Conservation (phyloP, 1,140 invertebrate species). For the Galleria mellonella region DNA sequence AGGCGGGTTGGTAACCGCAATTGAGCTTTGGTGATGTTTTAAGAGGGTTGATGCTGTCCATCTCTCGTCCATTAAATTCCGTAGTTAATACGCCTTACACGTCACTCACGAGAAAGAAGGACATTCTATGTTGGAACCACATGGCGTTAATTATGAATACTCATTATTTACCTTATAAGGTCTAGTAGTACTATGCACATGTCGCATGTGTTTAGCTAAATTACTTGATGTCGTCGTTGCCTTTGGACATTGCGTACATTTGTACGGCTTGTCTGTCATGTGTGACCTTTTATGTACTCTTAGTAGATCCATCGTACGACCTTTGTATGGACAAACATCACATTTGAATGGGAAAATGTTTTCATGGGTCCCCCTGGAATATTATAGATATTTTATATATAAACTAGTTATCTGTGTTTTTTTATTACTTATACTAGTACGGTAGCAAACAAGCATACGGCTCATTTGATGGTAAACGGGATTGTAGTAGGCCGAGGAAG, state of each 20-base stretch:
- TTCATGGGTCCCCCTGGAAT: conserved; percentile 47
- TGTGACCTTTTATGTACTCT: conserved; percentile 55
- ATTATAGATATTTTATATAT: conserved; percentile 1
- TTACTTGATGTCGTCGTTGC: conserved; percentile 52
- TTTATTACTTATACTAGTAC: too few relatives aligned
- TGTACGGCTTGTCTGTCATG: conserved; percentile 52
- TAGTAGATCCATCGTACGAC: conserved; percentile 48
- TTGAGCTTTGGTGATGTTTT: too few relatives aligned
- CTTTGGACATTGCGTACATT: conserved; percentile 55
- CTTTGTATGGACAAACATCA: conserved; percentile 53
- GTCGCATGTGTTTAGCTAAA: conserved; percentile 52
- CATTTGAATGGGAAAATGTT: conserved; percentile 60
- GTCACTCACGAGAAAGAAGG: too few relatives aligned
- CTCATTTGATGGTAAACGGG: too few relatives aligned
- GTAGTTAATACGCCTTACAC: too few relatives aligned
- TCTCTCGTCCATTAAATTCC: too few relatives aligned
- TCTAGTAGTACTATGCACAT: conserved; percentile 50
- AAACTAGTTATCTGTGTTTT: neutral
- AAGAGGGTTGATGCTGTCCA: too few relatives aligned
- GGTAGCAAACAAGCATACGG: too few relatives aligned
- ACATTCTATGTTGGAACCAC: too few relatives aligned
- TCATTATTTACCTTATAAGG: conserved; percentile 61
- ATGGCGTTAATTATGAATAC: too few relatives aligned
- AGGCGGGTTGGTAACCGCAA: too few relatives aligned
- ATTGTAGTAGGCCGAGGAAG: too few relatives aligned